Base-by-base conservation (phyloP, 2,888 invertebrate genomes). In the Chalcis sispes region DNA sequence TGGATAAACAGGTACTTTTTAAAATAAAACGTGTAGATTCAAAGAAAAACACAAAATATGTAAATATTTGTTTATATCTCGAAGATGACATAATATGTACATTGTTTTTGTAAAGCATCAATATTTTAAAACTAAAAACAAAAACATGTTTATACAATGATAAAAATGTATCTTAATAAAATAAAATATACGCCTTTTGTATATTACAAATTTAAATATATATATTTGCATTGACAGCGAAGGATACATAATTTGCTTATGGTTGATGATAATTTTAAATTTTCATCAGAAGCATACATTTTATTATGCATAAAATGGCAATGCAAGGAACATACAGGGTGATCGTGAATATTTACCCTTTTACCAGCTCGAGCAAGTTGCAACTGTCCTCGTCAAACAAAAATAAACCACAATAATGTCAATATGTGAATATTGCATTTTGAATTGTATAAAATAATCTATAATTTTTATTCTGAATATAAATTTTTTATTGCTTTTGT, bases 361-460 rank as follows among this genome's bases (percentile, higher is more conserved):
- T 89, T 91, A 88, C 90, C 89, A 90, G 90, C 90, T 87, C 90
- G 90, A 86, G 90, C 90, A 84, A 91, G 90, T 89, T 90, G 91
- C 89, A 91, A 89, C 90, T 91, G 91, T 89, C 82, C 84, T 84
- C 86, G 85, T 84, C 81, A 83, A 79, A 86, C 82, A 84, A 81
- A 82, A 84, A 85, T 52, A 83, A 85, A 78, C 67, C 27, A 75
- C 72, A 77, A 70, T 40, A 27, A 40, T 50, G 59, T 75, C 69
- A 78, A 66, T 77, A 70, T 66, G 23, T 46, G 15, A 65, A 58
- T 32, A 2, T 15, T 59, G 27, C n/a, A 56, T 23, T 25, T 46
- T 20, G 7, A 36, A 48, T 20, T 48, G 52, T 13, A 50, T 27
- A 69, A 58, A 62, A 29, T 25, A n/a, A 65, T 13, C 2, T 27